Base-by-base conservation (phyloP, 2,113 vertebrate genomes). In the Hippocampus barbouri region DNA sequence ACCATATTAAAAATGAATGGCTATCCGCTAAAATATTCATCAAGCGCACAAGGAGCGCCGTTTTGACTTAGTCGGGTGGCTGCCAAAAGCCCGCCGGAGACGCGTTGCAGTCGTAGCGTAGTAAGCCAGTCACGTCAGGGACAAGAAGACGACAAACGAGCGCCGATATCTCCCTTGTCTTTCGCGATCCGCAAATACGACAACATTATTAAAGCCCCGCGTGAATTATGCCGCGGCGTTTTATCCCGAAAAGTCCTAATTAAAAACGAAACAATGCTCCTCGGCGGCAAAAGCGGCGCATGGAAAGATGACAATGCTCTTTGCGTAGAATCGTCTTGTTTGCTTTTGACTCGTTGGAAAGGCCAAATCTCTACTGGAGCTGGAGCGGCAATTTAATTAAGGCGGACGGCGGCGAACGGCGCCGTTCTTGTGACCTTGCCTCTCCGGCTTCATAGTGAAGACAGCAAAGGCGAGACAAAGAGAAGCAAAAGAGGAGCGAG, bases 1-100 rank as follows among this genome's bases (percentile, higher is more conserved):
- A 89, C 83, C 80, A 67, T 45, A 82, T 89, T 86, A 86, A 85
- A 86, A 87, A 88, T 90, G 74, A 80, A 89, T 86, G 80, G 51
- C 12, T 74, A 74, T 66, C 75, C 81, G 61, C 71, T 89, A 23
- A 91, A 90, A 87, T 87, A 89, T 90, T 88, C 69, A 90, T 87
- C 72, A 67, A 75, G 77, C 51, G 18, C 41, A 70, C 53, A 57
- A 66, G 56, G 41, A 57, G 71, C 38, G 73, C 66, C 66, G 65
- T 68, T 79, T 43, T 61, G 75, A 66, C n/a, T 18, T 47, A 75
- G 69, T 71, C 8, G 34, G 74, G 72, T 18, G 66, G 57, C 60
- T 8, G 80, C 69, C 60, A 61, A 72, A 72, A 62, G 69, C 69
- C 21, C 30, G 56, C 75, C 75, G 14, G 67, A 59, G 49, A 69